These are phyloP conservation scores for Dromiciops gliroides DNA, from an alignment of 2,113 vertebrate species.

Conservation along the genomic window DNA sequence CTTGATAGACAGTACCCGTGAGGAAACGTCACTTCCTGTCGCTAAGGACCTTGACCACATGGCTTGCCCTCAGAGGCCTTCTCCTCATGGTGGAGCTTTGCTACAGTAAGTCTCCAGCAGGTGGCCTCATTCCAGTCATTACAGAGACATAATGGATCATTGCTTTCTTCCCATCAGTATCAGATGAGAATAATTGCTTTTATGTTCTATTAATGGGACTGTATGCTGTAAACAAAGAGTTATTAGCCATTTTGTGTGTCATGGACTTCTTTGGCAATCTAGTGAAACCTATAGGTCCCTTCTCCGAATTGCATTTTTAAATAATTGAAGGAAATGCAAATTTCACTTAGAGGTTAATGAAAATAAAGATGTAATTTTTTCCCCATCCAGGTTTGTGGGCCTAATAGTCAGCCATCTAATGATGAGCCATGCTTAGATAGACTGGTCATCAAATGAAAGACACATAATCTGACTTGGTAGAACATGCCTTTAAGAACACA, in stretches of 20 bases:
- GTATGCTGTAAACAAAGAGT: too few relatives aligned
- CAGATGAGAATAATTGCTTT: not conserved
- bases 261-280: not conserved
- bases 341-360: not conserved
- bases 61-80: too few relatives aligned
- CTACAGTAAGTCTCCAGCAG: too few relatives aligned
- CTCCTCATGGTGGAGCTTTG: too few relatives aligned
- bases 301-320: not conserved
- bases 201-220: too few relatives aligned
- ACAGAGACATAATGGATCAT: not conserved
- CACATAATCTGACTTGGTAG: not conserved
- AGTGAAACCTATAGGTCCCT: not conserved
- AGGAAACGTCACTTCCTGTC: too few relatives aligned
- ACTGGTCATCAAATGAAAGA: not conserved
- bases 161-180: not conserved
- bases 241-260: too few relatives aligned
- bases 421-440: not conserved
- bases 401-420: not conserved
- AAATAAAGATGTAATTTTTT: not conserved
- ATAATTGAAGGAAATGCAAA: not conserved
- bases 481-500: not conserved
- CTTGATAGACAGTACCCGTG: too few relatives aligned
- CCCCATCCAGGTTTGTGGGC: not conserved
- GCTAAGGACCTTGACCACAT: too few relatives aligned
- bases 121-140: too few relatives aligned